Base-by-base conservation (phyloP, 2,797 vertebrate species). In the Heteromormyrus szaboi region DNA sequence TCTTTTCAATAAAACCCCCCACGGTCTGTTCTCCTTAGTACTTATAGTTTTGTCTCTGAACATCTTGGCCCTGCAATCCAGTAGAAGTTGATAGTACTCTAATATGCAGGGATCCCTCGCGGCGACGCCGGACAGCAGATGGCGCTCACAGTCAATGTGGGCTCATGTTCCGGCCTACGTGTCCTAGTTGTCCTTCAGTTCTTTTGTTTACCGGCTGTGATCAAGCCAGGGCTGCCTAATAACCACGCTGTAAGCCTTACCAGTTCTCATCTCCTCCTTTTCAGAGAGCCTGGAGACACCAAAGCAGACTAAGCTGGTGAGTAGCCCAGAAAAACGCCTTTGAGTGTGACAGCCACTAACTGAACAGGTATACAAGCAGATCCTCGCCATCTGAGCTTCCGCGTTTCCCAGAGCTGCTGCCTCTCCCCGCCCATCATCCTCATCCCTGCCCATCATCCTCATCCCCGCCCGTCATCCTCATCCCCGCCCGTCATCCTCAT, bases 291-390 rank as follows among this genome's bases (percentile, higher is more conserved):
- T 94, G 90, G 98, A 99, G 76, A 94, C 96, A 4, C 88, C 96
- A 89, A 99, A 97, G 93, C 94, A 95, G 89, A 96, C 95, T 92
- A 99, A 97, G 95, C 92, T 97, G 97, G 98, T 99, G 94, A 98
- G 98, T 98, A 51, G 25, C 25, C 72, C 0, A 37, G 37, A 1
- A 37, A 76, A 41, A 8, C 2, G 2, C 68, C 4, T 2, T 41
- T 2, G 11, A 68, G 65, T 3, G 11, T 11, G 11, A 29, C n/a
- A 29, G 37, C 68, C 33, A 1, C 12, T 14, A 3, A 48, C 22
- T 7, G n/a, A 51, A 12, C 83, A 4, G 22, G 25, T 7, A 53
- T 53, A 29, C 46, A 2, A 51, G 46, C 50, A 11, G 22, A 51
- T 14, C 48, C 19, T 19, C 46, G 17, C 2, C n/a, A 29, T 50